Percentiles rank a stretch among this genome's conserved stretches.
Evolutionary conservation across 2,888 invertebrate genomes (phyloP).

Genomic region (Aspidiotus rigidus): DNA sequence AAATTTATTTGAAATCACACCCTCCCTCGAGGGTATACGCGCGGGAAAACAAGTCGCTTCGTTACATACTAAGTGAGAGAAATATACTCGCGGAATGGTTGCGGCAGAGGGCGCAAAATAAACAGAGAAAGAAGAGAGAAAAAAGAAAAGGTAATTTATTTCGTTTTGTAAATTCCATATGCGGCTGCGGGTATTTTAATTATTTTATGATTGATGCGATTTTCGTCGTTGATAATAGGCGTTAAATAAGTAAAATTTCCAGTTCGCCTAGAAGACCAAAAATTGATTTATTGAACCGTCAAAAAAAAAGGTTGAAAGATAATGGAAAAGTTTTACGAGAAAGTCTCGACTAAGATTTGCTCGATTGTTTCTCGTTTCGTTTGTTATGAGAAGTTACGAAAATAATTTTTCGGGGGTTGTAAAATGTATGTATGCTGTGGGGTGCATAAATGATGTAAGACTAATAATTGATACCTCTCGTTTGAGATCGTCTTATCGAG

Average conservation of each 20-base stretch:
- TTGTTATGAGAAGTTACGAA: not conserved
- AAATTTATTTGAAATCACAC: too few relatives aligned
- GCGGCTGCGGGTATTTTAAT: constrained; percentile 24
- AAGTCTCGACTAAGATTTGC: not conserved
- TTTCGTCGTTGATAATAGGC: constrained; percentile 29
- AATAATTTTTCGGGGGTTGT: not conserved
- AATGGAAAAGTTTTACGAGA: constrained; percentile 6
- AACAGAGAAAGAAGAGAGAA: too few relatives aligned
- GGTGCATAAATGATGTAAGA: not conserved
- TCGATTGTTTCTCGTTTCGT: constrained; percentile 7
- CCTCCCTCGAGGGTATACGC: too few relatives aligned
- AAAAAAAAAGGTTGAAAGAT: constrained; percentile 14
- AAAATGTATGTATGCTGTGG: not conserved
- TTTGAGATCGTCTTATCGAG: too few relatives aligned
- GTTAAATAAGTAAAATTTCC: constrained; percentile 31
- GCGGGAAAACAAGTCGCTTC: too few relatives aligned
- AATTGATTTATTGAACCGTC: constrained; percentile 31
- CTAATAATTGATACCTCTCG: too few relatives aligned
- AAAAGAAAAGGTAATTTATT: constrained; percentile 17
- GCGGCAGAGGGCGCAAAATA: too few relatives aligned
- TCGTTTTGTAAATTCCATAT: constrained; percentile 9
- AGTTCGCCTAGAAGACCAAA: constrained; percentile 4
- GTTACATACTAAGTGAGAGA: too few relatives aligned
- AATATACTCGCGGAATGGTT: too few relatives aligned
- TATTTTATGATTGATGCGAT: constrained; percentile 33